Conservation (phyloP, 2,888 invertebrate species). For the Noctuana brunneofusca region DNA sequence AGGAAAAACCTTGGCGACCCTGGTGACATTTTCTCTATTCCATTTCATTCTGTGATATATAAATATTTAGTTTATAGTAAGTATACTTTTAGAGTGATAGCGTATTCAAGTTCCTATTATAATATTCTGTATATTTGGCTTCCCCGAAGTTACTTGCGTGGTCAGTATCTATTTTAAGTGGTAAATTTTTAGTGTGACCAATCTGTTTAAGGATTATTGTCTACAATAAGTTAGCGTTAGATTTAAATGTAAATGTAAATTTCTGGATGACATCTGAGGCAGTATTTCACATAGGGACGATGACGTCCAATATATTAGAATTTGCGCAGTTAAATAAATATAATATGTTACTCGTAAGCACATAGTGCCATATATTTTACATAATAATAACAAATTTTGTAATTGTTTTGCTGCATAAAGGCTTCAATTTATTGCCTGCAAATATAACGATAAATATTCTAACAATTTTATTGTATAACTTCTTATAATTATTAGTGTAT, state of each 20-base stretch:
- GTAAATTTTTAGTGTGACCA: conserved; percentile 18
- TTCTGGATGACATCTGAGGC: conserved; percentile 77
- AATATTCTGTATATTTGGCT: conserved; percentile 37
- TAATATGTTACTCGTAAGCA: conserved; percentile 43
- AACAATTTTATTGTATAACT: conserved; percentile 1
- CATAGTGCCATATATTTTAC: conserved; percentile 42
- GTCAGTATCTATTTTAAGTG: conserved; percentile 51
- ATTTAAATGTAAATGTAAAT: conserved; percentile 53
- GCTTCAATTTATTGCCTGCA: conserved; percentile 20
- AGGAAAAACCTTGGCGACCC: conserved; percentile 92
- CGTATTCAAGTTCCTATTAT: conserved; percentile 45
- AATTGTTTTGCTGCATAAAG: conserved; percentile 21
- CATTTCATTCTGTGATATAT: conserved; percentile 50
- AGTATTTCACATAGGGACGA: conserved; percentile 69
- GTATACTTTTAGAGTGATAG: conserved; percentile 41
- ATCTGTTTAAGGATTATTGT: conserved; percentile 21
- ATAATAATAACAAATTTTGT: conserved; percentile 11
- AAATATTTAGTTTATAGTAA: conserved; percentile 40
- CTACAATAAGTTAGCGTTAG: conserved; percentile 37
- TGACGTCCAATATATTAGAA: conserved; percentile 48
- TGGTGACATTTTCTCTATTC: conserved; percentile 82
- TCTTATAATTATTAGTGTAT: conserved; percentile 5
- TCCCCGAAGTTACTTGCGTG: conserved; percentile 47
- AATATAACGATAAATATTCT: conserved; percentile 2
- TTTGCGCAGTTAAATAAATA: conserved; percentile 45